These are phyloP conservation scores for Eupeodes latifasciatus DNA, from an alignment of 2,888 invertebrate species.

Conservation along the genomic window DNA sequence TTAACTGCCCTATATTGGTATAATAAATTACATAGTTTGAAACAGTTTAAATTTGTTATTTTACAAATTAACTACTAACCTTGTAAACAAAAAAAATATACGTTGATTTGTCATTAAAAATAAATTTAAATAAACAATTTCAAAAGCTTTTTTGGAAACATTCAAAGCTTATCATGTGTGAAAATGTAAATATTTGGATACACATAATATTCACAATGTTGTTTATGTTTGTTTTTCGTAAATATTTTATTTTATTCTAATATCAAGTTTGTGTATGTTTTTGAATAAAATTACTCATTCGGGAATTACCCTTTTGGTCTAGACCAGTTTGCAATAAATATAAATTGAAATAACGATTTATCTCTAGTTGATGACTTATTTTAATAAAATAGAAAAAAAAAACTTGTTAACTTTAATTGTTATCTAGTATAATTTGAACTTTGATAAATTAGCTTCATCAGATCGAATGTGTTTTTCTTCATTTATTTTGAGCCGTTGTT, in stretches of 20 bases:
- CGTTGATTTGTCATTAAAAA: too few species aligned
- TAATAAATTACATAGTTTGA: neutral
- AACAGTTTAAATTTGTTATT: neutral
- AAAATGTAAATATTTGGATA: neutral
- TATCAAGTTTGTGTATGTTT: neutral
- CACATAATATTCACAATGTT: too few species aligned
- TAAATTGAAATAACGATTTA: neutral
- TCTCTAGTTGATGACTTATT: too few species aligned
- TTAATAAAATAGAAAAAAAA: too few species aligned
- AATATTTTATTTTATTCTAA: neutral
- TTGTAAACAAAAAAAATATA: neutral
- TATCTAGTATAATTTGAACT: too few species aligned
- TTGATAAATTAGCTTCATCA: too few species aligned
- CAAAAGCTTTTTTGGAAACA: too few species aligned
- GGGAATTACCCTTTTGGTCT: constrained; percentile 12
- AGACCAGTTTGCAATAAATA: constrained; percentile 1
- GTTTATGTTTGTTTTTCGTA: neutral
- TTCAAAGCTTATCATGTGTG: neutral
- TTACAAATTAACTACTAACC: neutral
- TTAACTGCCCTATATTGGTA: neutral
- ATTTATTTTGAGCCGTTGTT: too few species aligned
- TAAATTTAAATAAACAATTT: too few species aligned
- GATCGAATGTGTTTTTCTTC: too few species aligned
- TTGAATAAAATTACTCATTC: neutral
- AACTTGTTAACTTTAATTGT: too few species aligned